These are phyloP conservation scores for Rachycentron canadum DNA, from an alignment of 2,797 vertebrate genomes.

Conservation along the genomic window DNA sequence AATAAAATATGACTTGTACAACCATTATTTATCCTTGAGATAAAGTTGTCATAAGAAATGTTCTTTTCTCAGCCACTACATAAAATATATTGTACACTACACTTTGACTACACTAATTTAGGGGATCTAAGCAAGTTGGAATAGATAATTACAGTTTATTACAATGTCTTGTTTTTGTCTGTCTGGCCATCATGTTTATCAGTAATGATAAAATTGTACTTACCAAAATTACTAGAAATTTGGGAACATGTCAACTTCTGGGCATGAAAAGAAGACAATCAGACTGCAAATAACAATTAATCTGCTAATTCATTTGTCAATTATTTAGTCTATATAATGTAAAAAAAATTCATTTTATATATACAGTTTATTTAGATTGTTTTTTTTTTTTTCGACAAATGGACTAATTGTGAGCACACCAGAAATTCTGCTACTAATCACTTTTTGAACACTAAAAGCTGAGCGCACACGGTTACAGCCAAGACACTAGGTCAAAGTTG, in stretches of 20 bases:
- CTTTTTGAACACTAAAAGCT: no score
- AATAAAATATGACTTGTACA: constrained; percentile 98
- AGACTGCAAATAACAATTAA: background rate
- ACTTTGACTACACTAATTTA: background rate
- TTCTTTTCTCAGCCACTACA: background rate
- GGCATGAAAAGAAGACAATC: background rate
- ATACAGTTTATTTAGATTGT: no score
- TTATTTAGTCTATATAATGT: no score
- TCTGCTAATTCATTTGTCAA: background rate
- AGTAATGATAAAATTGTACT: background rate
- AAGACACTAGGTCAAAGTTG: no score
- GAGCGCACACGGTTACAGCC: no score
- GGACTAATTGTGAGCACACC: no score
- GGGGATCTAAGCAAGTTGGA: background rate
- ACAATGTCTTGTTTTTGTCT: background rate
- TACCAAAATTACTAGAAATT: background rate
- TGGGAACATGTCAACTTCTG: background rate
- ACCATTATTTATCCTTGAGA: constrained; percentile 76
- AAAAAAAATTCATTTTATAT: no score
- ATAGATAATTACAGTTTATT: background rate
- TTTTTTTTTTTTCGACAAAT: no score
- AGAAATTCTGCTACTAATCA: no score
- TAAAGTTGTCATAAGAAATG: constrained; percentile 41
- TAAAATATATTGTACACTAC: background rate
- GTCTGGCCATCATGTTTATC: background rate